Conservation (phyloP, 2,797 vertebrate genomes). For the Momotus momota region DNA sequence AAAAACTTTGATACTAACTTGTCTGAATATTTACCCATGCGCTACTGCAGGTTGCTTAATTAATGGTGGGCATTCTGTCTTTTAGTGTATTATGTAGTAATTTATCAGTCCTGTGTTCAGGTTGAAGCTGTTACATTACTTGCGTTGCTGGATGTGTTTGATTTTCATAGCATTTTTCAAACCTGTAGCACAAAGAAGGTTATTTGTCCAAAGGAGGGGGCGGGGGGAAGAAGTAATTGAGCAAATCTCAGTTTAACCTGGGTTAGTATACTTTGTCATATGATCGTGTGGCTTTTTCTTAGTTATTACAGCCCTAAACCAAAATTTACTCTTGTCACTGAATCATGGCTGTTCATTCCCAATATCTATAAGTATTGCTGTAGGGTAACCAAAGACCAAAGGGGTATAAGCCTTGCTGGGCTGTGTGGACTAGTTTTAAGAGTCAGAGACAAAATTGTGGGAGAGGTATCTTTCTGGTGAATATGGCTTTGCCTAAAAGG, state of each 20-base stretch:
- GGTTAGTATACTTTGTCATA: not conserved
- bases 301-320: not conserved
- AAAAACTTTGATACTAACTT: not conserved
- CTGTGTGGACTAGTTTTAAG: not conserved
- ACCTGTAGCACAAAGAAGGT: not conserved
- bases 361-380: not conserved
- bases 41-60: not conserved
- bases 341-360: not conserved
- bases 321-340: not conserved
- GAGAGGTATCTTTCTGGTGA: not conserved
- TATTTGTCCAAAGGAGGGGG: not conserved
- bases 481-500: not conserved
- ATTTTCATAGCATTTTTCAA: not conserved
- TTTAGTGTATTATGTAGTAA: not conserved
- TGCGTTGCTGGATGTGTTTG: not conserved
- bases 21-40: not conserved
- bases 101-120: not conserved
- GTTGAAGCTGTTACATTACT: not conserved
- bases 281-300: not conserved
- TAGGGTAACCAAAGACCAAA: not conserved
- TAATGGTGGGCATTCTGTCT: not conserved
- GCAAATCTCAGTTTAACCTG: not conserved
- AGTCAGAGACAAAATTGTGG: not conserved
- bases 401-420: not conserved
- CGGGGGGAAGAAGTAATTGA: not conserved